Percentiles rank a stretch among this genome's conserved stretches.
Evolutionary conservation across 2,113 vertebrate genomes (phyloP).

Genomic region (Bos taurus): DNA sequence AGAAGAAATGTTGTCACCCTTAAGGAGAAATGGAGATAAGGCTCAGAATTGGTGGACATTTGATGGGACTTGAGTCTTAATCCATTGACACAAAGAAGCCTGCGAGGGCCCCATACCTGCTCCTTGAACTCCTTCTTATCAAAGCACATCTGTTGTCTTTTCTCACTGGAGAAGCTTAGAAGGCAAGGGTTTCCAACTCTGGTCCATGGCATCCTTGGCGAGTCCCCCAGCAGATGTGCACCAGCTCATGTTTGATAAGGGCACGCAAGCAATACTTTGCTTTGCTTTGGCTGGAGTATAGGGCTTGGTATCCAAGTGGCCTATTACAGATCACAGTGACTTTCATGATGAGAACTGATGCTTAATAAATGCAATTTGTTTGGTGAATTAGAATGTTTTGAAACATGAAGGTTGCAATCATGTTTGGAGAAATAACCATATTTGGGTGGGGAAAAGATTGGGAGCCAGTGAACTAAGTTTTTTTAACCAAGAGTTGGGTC

Average conservation of each 20-base stretch:
- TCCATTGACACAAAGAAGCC: neutral
- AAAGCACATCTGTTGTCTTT: neutral
- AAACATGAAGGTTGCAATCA: fast-evolving
- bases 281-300: neutral
- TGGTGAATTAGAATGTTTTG: neutral
- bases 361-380: neutral
- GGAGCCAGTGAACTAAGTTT: neutral
- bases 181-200: neutral
- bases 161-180: neutral
- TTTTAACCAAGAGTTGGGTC: neutral
- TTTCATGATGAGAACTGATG: neutral
- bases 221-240: fast-evolving
- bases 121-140: neutral
- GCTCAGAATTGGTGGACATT: neutral
- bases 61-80: neutral
- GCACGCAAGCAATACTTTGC: fast-evolving
- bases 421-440: neutral
- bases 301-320: neutral
- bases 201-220: neutral
- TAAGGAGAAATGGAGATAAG: neutral
- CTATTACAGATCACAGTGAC: too few relatives aligned
- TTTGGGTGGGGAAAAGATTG: neutral
- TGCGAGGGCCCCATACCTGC: neutral
- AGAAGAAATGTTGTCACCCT: neutral
- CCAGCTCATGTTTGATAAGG: neutral